Conservation (phyloP, 2,113 vertebrate genomes). For the Campylomormyrus numenius region DNA sequence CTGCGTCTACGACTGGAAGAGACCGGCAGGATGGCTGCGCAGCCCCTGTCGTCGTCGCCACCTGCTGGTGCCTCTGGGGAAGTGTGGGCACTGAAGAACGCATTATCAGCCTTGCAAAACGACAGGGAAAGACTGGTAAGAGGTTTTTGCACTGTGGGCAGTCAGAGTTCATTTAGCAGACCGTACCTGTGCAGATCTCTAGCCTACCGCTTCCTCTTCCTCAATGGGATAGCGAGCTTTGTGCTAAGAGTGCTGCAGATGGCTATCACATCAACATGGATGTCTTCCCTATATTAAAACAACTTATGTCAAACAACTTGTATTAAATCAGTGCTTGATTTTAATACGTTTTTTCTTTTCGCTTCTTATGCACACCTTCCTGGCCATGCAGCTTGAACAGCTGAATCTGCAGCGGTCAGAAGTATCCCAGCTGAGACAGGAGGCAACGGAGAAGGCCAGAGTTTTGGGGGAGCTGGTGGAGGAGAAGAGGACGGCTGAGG, state of each 20-base stretch:
- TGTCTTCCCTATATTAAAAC: background rate
- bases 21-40: constrained; percentile 50
- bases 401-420: constrained; percentile 70
- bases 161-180: background rate
- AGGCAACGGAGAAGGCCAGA: constrained; percentile 68
- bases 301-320: background rate
- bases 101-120: constrained; percentile 80
- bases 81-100: constrained; percentile 81
- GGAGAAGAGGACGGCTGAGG: constrained; percentile 46
- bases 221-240: background rate
- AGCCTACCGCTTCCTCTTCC: background rate
- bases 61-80: constrained; percentile 49
- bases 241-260: background rate
- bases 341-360: background rate
- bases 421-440: constrained; percentile 62
- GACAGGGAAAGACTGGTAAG: constrained; percentile 86
- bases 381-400: constrained; percentile 69
- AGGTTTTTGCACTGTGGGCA: constrained; percentile 3
- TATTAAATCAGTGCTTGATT: background rate
- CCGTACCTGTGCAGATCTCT: background rate
- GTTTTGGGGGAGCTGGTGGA: constrained; percentile 63
- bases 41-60: constrained; percentile 32
- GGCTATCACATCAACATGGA: background rate
- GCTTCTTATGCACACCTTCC: background rate
- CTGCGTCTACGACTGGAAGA: constrained; percentile 57